Evolutionary conservation across 2,797 vertebrate genomes (phyloP).

Genomic region (Loris lydekkerianus): DNA sequence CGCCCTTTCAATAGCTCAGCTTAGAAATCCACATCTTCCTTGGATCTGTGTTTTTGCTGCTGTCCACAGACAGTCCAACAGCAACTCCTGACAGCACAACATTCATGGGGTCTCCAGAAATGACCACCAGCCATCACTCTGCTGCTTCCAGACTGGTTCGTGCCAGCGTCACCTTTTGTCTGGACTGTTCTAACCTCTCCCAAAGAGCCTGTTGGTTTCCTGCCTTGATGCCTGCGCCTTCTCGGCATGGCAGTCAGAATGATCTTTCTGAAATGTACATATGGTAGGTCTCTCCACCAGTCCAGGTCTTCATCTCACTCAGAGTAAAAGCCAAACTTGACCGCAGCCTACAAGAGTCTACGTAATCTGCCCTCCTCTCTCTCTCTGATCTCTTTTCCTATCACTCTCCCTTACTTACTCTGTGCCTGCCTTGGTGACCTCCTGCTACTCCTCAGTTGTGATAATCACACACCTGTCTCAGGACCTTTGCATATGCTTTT

Average conservation of each 20-base stretch:
- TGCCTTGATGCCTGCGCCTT: not conserved
- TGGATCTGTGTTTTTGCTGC: not conserved
- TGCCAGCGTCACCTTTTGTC: not conserved
- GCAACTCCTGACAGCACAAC: not conserved
- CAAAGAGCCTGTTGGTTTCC: not conserved
- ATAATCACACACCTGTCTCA: not conserved
- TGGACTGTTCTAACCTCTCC: not conserved
- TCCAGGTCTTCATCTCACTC: not conserved
- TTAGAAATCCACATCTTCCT: not conserved
- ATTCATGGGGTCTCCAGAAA: not conserved
- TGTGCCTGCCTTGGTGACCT: not conserved
- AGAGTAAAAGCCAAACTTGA: not conserved
- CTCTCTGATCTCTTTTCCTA: not conserved
- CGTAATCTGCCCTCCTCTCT: not conserved
- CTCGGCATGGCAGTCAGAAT: not conserved
- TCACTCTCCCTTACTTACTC: not conserved
- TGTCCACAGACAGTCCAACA: not conserved
- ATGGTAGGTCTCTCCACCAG: not conserved
- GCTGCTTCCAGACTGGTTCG: not conserved
- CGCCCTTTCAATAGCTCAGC: not conserved
- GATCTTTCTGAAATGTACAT: not conserved
- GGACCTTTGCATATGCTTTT: not conserved
- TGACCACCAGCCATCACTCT: fast-evolving
- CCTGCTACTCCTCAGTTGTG: not conserved
- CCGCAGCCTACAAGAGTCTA: not conserved